Evolutionary conservation across 2,113 vertebrate species (phyloP), one percentile per base, ranked within the genome.

Genomic region (Vidua macroura): DNA sequence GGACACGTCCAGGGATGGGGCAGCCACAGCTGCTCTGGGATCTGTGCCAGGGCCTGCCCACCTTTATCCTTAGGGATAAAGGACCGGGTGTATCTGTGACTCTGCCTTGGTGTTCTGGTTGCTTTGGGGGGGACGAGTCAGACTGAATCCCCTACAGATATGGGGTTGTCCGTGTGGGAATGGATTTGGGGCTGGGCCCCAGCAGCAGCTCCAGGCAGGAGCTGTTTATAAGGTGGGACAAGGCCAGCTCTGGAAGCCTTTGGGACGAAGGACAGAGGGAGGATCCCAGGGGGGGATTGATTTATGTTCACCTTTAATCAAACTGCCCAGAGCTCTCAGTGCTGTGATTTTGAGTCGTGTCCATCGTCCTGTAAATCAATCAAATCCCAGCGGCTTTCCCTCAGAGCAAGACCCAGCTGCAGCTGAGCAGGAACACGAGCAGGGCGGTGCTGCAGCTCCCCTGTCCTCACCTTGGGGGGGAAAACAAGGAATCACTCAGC

Each of bases 371-470:
- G 33, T 9, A 52, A 86, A 94, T 95, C 68, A 74, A 58, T 91
- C 89, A 91, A 72, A 44, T 9, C 76, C 92, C 86, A 60, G 63
- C 92, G 79, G 13, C 75, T 89, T 44, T 93, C 90, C 94, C 93
- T 80, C 89, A 85, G 93, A 96, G 94, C 94, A 11, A 35, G 78
- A 13, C 37, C 93, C 95, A 95, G 95, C 94, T 96, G 96, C 91
- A 76, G 75, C 41, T 10, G 1, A 70, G 83, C 76, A 46, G 86
- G 66, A 78, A 3, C 79, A 74, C 20, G 39, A 58, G 6, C 51
- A 35, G 62, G 82, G 81, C 2, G 3, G 22, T 37, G 73, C 86
- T 43, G 58, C 11, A 7, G 46, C 84, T 53, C 49, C 76, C 69
- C 41, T 10, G 3, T 9, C 37, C 27, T 24, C 30, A 0, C 1